Percentiles rank a stretch among this genome's conserved stretches.
These are phyloP conservation scores for Gouania willdenowi DNA, from an alignment of 2,797 vertebrate genomes.

Conservation along the genomic window DNA sequence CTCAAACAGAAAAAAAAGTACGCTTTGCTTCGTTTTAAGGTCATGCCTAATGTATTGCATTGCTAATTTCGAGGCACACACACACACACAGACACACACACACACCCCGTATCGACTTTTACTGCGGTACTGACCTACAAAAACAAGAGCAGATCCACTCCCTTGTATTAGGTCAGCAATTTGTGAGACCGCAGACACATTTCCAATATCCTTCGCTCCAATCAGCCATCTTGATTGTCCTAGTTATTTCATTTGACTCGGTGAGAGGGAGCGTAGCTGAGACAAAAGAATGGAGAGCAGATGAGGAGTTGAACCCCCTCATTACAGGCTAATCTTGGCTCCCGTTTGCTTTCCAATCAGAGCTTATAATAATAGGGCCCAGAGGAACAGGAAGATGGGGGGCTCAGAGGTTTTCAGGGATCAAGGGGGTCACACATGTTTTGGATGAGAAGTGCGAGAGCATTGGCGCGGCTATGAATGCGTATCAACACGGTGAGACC, in stretches of 20 bases:
- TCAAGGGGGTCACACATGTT: conserved; percentile 44
- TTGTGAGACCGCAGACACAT: conserved; percentile 63
- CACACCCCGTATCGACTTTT: conserved; percentile 53
- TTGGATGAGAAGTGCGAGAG: conserved; percentile 8
- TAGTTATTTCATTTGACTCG: conserved; percentile 58
- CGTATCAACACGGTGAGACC: conserved; percentile 12
- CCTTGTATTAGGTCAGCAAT: conserved; percentile 62
- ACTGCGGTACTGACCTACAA: conserved; percentile 61
- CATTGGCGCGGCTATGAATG: conserved; percentile 1
- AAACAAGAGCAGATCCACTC: conserved; percentile 55
- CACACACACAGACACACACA: no score
- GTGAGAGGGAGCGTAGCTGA: conserved; percentile 20
- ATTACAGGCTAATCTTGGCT: conserved; percentile 49
- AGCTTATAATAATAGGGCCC: conserved; percentile 46
- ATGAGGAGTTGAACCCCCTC: conserved; percentile 37
- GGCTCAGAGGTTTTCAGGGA: conserved; percentile 39
- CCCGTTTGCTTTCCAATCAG: conserved; percentile 52
- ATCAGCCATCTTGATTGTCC: conserved; percentile 64
- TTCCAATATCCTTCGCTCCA: conserved; percentile 63
- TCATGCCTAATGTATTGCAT: conserved; percentile 53
- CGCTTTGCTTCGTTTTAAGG: conserved; percentile 54
- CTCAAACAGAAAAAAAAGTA: no score
- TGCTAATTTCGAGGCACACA: conserved; percentile 43
- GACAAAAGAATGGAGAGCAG: conserved; percentile 28
- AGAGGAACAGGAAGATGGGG: conserved; percentile 35